A percentile compares a stretch with the other conserved stretches of the same genome.
Evolutionary conservation across 2,888 invertebrate species (phyloP).

Genomic region (Rambutsinella grinnellia): DNA sequence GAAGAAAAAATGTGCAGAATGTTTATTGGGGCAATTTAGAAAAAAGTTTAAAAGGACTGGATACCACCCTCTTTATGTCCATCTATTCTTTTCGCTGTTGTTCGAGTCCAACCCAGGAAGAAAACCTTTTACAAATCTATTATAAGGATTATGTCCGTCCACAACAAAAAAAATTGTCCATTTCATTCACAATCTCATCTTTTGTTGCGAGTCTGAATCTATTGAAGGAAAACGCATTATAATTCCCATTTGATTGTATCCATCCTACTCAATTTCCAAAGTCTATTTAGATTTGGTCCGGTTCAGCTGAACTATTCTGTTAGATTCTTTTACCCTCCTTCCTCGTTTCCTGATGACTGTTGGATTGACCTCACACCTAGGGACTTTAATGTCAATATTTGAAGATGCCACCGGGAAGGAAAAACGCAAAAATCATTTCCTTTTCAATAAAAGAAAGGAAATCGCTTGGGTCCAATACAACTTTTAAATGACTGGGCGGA

Average conservation of each 20-base stretch:
- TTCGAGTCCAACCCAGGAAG: constrained; percentile 40
- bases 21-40: background rate
- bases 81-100: constrained; percentile 48
- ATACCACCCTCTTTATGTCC: constrained; percentile 45
- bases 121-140: constrained; percentile 46
- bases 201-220: too few species aligned
- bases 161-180: constrained; percentile 36
- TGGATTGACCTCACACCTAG: constrained; percentile 65
- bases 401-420: constrained; percentile 59
- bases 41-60: constrained; percentile 8
- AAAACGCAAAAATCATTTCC: constrained; percentile 45
- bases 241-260: background rate
- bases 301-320: constrained; percentile 16
- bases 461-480: too few species aligned
- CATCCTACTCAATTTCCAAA: constrained; percentile 40
- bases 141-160: constrained; percentile 31
- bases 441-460: background rate
- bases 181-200: background rate
- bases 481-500: too few species aligned
- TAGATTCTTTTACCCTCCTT: constrained; percentile 15
- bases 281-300: constrained; percentile 21
- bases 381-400: constrained; percentile 65
- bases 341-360: constrained; percentile 11
- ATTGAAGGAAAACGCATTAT: too few species aligned
- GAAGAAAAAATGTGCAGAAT: constrained; percentile 1